These are phyloP conservation scores for Cosmia pyralina DNA, from an alignment of 2,888 invertebrate genomes.

Conservation along the genomic window DNA sequence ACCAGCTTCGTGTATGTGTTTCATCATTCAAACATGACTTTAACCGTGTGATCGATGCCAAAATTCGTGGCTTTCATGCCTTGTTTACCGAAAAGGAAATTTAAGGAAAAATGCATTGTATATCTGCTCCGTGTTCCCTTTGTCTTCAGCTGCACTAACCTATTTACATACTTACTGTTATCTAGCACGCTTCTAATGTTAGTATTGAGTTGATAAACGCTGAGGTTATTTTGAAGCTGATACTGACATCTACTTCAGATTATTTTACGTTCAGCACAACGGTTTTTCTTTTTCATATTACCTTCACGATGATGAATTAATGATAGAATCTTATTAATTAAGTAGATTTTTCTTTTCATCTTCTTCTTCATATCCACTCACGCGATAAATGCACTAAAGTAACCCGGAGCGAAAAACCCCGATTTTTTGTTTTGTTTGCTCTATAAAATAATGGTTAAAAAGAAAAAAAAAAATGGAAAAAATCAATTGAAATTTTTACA, in stretches of 20 bases:
- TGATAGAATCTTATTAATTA: background rate
- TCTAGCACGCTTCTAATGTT: constrained; percentile 22
- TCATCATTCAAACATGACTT: background rate
- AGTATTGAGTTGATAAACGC: background rate
- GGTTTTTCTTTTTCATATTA: background rate
- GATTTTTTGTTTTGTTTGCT: no score
- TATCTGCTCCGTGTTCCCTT: background rate
- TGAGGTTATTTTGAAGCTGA: background rate
- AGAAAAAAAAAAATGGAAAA: no score
- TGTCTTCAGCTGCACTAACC: constrained; percentile 31
- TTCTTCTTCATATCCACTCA: no score
- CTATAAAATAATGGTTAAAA: no score
- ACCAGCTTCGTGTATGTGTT: background rate
- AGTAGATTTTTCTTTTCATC: background rate
- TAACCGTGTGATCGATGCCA: background rate
- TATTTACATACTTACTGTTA: background rate
- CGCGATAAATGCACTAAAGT: no score
- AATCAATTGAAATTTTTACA: no score
- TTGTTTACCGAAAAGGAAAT: constrained; percentile 19
- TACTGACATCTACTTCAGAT: background rate
- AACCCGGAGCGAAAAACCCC: no score
- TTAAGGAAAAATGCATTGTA: background rate
- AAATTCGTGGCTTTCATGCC: background rate
- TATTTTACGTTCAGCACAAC: background rate
- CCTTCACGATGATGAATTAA: background rate